Base-by-base conservation (phyloP, 92 coral and sea anemone species). In the Parazoanthus swiftii region DNA sequence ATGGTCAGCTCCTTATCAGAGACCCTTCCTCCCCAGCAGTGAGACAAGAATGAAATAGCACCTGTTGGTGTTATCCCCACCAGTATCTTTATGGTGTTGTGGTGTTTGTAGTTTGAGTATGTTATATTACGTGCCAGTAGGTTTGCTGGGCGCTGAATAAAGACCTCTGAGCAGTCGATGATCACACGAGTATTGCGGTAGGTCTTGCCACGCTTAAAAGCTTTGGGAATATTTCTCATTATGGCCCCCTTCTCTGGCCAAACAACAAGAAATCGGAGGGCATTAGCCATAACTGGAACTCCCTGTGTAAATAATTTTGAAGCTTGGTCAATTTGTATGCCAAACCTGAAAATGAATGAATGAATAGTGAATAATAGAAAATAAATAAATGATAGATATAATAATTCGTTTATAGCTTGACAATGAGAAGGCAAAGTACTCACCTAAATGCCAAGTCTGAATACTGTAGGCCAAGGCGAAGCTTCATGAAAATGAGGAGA, bases 261-360 rank as follows among this genome's bases (percentile, higher is more conserved):
- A 8, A 51, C 85, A 50, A 90, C 80, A 35, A 90, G 80, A 85
- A 90, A 85, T 65, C 75, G 56, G 74, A 90, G 88, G 48, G 85
- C 80, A 11, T 71, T 72, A 39, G 81, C 86, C 76, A 86, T 21
- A 26, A 29, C 59, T 70, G 85, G 68, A 25, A 86, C n/a, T 63
- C 89, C 84, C 7, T 21, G 33, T 48, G 59, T 78, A 23, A 86
- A 43, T 44, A 86, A 0, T 38, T 56, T 79, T 16, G 87, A 42
- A 33, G 71, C 90, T 66, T 86, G 75, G 77, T 77, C 79, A 37
- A 59, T 80, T 44, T 36, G 79, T 29, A 86, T 79, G 63, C 80
- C 29, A 33, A 90, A 90, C 44, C 92, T 90, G 75, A 66, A 67
- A 81, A 81, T 37, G 39, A 58, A 58, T 58, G 18, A 58, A 58